phyloP scores from a whole-genome alignment of 2,888 invertebrate species.

The Psococerastis gibbosa region DNA sequence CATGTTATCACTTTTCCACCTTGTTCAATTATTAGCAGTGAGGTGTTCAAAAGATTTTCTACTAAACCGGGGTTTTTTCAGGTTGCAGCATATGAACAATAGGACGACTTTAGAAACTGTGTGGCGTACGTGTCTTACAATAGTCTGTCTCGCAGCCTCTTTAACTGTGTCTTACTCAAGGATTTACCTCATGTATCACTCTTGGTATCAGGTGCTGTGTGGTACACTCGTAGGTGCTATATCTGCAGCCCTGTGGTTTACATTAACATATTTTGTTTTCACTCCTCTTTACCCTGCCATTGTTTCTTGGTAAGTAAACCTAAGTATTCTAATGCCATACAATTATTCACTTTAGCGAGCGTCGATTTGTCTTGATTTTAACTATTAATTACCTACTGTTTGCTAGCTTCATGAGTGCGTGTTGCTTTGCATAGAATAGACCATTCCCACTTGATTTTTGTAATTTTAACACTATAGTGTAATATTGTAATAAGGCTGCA shows the following conservation, averaged over 20 bases:
- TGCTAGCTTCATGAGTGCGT: no score
- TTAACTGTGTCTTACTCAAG: conserved; percentile 45
- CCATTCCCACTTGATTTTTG: no score
- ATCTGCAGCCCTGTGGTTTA: conserved; percentile 66
- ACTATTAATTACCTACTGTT: no score
- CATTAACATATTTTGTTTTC: conserved; percentile 54
- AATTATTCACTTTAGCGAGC: no score
- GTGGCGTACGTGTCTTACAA: conserved; percentile 46
- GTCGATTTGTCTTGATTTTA: no score
- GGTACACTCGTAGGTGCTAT: conserved; percentile 55
- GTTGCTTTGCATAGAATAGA: no score
- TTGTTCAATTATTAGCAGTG: background rate
- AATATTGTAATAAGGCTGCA: no score
- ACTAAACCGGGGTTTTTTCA: no score
- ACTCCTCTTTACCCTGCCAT: conserved; percentile 72
- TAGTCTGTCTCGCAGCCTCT: conserved; percentile 37
- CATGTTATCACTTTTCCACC: no score
- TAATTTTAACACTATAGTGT: no score
- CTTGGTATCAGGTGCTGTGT: conserved; percentile 58
- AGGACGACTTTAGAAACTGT: conserved; percentile 56
- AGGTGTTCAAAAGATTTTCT: no score
- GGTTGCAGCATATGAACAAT: conserved; percentile 66
- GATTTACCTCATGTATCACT: conserved; percentile 76
- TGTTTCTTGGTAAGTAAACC: conserved; percentile 55
- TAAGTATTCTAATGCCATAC: no score